phyloP scores from a whole-genome alignment of 1,140 invertebrate species.

The Subanguina moxae region DNA sequence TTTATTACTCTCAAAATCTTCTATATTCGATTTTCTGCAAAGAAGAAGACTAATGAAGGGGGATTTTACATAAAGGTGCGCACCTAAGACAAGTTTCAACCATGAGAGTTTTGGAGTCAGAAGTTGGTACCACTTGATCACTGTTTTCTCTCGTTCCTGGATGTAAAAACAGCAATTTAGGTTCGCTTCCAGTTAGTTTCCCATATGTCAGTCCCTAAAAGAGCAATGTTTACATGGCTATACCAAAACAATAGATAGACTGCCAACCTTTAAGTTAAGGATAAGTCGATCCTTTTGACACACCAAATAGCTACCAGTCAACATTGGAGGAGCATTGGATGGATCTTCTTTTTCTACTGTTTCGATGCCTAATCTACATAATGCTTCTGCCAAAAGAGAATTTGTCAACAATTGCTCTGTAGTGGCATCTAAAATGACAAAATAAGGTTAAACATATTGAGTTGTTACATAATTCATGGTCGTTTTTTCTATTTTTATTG shows the following conservation, averaged over 20 bases:
- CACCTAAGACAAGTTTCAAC: constrained; percentile 35
- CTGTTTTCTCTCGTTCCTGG: neutral
- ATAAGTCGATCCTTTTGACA: constrained; percentile 33
- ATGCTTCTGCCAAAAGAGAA: constrained; percentile 42
- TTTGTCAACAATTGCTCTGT: constrained; percentile 47
- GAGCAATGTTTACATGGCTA: neutral
- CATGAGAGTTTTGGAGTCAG: constrained; percentile 26
- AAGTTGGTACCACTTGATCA: neutral
- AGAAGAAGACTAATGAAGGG: neutral
- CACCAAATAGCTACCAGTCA: constrained; percentile 40
- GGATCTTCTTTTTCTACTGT: neutral
- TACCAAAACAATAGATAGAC: neutral
- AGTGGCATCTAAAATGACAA: constrained; percentile 40
- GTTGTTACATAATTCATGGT: too few species aligned
- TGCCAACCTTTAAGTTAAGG: constrained; percentile 25
- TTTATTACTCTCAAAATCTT: constrained; percentile 33
- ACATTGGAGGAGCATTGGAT: neutral
- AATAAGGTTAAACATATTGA: too few species aligned
- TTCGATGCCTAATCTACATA: constrained; percentile 44
- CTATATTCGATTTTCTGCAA: neutral
- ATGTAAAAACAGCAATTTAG: constrained; percentile 33
- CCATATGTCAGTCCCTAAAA: constrained; percentile 32
- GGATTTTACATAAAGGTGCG: constrained; percentile 14
- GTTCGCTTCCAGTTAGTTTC: constrained; percentile 36
- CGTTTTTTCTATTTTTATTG: too few species aligned